Evolutionary conservation across 2,888 invertebrate species (phyloP).

Genomic region (Drosophila recens): DNA sequence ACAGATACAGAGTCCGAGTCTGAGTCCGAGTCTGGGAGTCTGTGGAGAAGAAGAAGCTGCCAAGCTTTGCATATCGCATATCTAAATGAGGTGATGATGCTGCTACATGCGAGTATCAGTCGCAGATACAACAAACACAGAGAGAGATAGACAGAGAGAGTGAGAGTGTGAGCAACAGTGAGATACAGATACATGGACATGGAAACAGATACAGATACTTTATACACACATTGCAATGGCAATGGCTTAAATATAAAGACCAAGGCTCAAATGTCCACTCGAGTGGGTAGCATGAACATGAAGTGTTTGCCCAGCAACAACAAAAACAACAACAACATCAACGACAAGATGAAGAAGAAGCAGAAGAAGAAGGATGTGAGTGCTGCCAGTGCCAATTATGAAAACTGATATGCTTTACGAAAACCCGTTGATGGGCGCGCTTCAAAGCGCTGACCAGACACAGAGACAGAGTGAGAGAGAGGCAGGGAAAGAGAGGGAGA

Average conservation of each 20-base stretch:
- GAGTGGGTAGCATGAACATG: conserved; percentile 80
- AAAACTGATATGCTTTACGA: conserved; percentile 80
- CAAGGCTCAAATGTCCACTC: conserved; percentile 79
- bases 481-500: conserved; percentile 14
- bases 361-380: conserved; percentile 50
- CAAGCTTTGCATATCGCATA: conserved; percentile 78
- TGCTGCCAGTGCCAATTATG: conserved; percentile 80
- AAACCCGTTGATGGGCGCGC: conserved; percentile 79
- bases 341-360: conserved; percentile 13
- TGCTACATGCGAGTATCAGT: conserved; percentile 75
- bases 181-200: conserved; percentile 21
- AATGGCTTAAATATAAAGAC: conserved; percentile 57
- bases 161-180: not conserved
- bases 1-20: conserved; percentile 16
- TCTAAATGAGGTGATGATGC: conserved; percentile 79
- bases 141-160: not conserved
- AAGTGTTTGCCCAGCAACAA: conserved; percentile 79
- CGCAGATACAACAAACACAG: conserved; percentile 66
- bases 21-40: conserved; percentile 19
- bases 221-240: conserved; percentile 45
- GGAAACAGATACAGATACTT: conserved; percentile 26
- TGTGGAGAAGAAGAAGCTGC: conserved; percentile 36
- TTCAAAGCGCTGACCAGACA: conserved; percentile 62
- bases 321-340: conserved; percentile 39
- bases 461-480: conserved; percentile 18